These are phyloP conservation scores for Penaeus japonicus DNA, from an alignment of 1,140 invertebrate genomes.

Conservation along the genomic window DNA sequence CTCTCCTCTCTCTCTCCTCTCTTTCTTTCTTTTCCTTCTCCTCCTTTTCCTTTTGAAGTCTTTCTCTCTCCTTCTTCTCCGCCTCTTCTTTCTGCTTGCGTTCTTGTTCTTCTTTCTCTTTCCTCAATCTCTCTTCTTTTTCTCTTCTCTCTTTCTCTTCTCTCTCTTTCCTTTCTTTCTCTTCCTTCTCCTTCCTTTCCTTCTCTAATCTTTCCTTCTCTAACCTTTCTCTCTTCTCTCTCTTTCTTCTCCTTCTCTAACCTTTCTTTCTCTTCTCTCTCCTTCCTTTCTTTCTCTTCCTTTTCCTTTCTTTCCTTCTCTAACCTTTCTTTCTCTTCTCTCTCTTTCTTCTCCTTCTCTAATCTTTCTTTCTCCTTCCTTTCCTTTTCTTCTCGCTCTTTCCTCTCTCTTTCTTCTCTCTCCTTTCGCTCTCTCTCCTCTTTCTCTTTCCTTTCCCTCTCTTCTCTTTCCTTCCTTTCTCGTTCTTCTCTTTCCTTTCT, in stretches of 20 bases:
- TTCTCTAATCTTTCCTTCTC: background rate
- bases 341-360: background rate
- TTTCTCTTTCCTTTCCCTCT: background rate
- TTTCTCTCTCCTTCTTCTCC: background rate
- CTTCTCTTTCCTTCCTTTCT: slow-evolving; percentile 1
- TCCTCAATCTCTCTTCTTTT: background rate
- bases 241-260: background rate
- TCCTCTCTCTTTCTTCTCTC: background rate
- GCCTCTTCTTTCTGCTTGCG: background rate
- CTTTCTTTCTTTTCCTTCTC: background rate
- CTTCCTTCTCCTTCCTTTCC: background rate
- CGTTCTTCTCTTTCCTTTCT: slow-evolving; percentile 9
- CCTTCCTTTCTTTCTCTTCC: background rate
- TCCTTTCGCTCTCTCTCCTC: background rate
- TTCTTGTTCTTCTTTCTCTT: background rate
- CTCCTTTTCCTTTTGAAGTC: background rate
- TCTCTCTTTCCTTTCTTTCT: background rate
- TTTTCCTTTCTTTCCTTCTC: background rate
- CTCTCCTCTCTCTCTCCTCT: background rate
- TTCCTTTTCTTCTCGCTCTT: background rate
- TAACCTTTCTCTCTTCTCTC: background rate
- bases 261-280: background rate
- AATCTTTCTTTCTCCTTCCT: background rate
- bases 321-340: background rate
- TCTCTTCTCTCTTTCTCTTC: background rate